phyloP scores from a whole-genome alignment of 2,888 invertebrate species.

The Zaprionus lineosus region DNA sequence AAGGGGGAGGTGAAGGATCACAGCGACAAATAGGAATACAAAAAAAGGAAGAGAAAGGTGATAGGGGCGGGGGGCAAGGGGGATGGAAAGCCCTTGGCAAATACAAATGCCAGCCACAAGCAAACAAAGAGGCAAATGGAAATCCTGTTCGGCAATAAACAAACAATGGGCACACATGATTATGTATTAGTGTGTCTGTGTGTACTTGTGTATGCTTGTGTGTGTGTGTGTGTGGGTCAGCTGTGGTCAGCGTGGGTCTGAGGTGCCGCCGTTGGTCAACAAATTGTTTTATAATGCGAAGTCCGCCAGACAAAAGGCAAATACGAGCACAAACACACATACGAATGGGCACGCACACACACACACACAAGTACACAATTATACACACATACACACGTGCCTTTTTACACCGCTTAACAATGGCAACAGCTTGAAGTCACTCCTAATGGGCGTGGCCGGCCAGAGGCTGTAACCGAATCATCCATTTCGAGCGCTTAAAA shows the following conservation, averaged over 20 bases:
- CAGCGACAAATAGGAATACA: neutral
- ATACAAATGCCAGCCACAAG: constrained; percentile 53
- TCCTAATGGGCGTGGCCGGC: constrained; percentile 15
- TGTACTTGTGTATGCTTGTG: constrained; percentile 4
- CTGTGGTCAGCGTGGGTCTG: constrained; percentile 27
- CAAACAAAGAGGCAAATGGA: constrained; percentile 61
- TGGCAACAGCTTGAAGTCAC: constrained; percentile 29
- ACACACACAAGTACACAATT: constrained; percentile 8
- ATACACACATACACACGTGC: constrained; percentile 12
- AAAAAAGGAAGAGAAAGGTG: constrained; percentile 17
- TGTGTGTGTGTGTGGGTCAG: constrained; percentile 49
- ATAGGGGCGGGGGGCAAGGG: too few species aligned
- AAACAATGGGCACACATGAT: constrained; percentile 48
- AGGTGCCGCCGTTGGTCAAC: constrained; percentile 66
- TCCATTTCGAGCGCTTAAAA: constrained; percentile 41
- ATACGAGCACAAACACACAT: constrained; percentile 36
- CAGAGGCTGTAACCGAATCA: constrained; percentile 3
- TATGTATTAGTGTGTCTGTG: constrained; percentile 10
- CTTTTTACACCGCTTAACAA: constrained; percentile 11
- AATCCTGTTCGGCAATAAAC: constrained; percentile 65
- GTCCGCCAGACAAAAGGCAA: constrained; percentile 62
- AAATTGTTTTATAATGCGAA: constrained; percentile 76
- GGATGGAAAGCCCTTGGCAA: constrained; percentile 52
- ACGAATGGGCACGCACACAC: constrained; percentile 1
- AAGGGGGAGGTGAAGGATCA: neutral